Base-by-base conservation (phyloP, 2,797 vertebrate species). In the Pitangus sulphuratus region DNA sequence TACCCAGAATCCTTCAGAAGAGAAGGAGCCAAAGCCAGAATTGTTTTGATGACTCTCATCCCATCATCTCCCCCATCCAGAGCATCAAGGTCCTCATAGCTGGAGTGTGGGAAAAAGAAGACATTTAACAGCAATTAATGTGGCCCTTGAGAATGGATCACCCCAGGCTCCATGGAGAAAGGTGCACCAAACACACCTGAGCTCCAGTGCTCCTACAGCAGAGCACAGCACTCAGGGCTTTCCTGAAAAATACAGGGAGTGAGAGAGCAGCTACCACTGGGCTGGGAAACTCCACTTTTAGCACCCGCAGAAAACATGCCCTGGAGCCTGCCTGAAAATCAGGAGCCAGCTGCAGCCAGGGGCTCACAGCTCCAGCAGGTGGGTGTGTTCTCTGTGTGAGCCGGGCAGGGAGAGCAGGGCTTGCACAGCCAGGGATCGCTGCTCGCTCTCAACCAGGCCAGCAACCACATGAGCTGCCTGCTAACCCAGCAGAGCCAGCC, bases 41-140 rank as follows among this genome's bases (percentile, higher is more conserved):
- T 98, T 40, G 97, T 97, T 94, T 93, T 98, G 90, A 99, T 99
- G 70, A 99, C 93, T 58, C 95, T 97, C 94, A 99, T 98, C 70
- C 99, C 99, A 56, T 99, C 98, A 57, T 97, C 56, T 45, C 99
- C 99, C 68, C 99, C 99, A 15, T 99, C 98, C 91, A 99, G 96
- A 22, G 99, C 99, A 39, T 79, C 94, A 9, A 94, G 98, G 85
- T 99, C 99, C 95, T 99, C 99, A 94, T 99, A 99, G 93, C 99
- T 99, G 94, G 16, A 86, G 31, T 14, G 26, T 42, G 37, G 58
- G 87, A 84, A 94, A 26, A 88, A 66, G 47, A 42, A 6, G 20
- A 53, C 11, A 56, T 60, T 40, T 37, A 69, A 31, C 30, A 93
- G 50, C 47, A 69, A 42, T 24, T 57, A 64, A 35, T 1, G 3